These are phyloP conservation scores for Xiphophorus birchmanni DNA, from an alignment of 2,797 vertebrate genomes.

Conservation along the genomic window DNA sequence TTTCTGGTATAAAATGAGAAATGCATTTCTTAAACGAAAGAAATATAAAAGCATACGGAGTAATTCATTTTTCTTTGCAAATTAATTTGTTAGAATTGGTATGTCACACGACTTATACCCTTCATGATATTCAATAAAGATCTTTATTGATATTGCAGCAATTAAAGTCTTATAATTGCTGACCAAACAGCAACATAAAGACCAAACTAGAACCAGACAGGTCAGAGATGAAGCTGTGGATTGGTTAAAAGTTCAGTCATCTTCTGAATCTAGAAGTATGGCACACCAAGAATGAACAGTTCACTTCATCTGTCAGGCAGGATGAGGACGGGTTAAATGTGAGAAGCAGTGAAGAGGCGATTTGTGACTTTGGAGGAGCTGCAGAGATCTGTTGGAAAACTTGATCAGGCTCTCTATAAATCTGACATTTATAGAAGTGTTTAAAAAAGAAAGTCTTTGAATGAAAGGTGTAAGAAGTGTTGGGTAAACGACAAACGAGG, in stretches of 20 bases:
- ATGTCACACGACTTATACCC: background rate
- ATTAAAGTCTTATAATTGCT: background rate
- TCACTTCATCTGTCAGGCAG: background rate
- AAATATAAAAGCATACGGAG: background rate
- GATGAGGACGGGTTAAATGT: background rate
- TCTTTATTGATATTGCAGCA: background rate
- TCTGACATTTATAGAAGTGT: no score
- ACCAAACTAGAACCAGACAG: background rate
- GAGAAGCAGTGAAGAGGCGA: background rate
- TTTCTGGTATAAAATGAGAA: background rate
- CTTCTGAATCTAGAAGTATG: no score
- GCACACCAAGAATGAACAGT: background rate
- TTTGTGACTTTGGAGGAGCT: background rate
- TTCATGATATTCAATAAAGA: background rate
- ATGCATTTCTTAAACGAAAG: background rate
- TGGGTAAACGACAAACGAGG: background rate
- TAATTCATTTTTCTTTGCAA: background rate
- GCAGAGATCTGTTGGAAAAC: no score
- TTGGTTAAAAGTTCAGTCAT: background rate
- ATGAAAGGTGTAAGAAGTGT: background rate
- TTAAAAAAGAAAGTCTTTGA: background rate
- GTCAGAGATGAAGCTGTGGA: background rate
- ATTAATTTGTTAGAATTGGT: background rate
- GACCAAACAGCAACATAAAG: background rate
- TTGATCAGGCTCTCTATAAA: no score